Conservation (phyloP, 53 echinoderm and acorn worm species). For the Antedon mediterranea region DNA sequence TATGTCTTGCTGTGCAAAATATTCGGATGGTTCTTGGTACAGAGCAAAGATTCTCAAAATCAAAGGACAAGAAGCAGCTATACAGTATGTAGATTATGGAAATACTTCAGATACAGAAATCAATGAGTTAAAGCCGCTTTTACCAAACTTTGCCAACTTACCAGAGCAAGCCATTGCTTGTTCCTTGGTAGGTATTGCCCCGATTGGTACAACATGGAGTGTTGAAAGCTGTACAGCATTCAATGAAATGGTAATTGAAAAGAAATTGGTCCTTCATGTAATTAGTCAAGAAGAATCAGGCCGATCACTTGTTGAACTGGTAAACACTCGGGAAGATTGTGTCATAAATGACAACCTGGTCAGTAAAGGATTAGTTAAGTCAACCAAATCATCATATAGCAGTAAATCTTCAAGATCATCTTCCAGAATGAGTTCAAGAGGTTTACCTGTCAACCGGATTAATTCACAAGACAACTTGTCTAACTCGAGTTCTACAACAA, state of each 20-base stretch:
- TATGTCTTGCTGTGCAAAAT: slow-evolving; percentile 51
- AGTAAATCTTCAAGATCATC: neutral
- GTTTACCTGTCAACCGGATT: neutral
- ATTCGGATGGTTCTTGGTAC: slow-evolving; percentile 64
- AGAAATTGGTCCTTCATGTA: slow-evolving; percentile 4
- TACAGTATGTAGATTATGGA: slow-evolving; percentile 78
- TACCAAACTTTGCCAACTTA: slow-evolving; percentile 23
- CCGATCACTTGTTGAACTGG: slow-evolving; percentile 25
- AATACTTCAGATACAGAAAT: slow-evolving; percentile 26
- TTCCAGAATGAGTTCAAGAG: neutral
- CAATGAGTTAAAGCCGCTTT: slow-evolving; percentile 22
- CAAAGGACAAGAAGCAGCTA: slow-evolving; percentile 17
- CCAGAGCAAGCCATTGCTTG: slow-evolving; percentile 69
- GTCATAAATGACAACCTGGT: slow-evolving; percentile 59
- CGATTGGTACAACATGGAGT: neutral
- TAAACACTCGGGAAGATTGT: slow-evolving; percentile 65
- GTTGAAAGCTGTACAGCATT: neutral
- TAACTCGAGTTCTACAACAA: neutral
- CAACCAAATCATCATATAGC: neutral
- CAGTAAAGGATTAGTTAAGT: neutral
- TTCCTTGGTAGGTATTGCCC: slow-evolving; percentile 18
- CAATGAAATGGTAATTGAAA: neutral
- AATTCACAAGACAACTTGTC: neutral
- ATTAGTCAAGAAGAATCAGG: neutral
- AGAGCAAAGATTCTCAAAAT: slow-evolving; percentile 57